A percentile compares a stretch with the other conserved stretches of the same genome.
Evolutionary conservation across 2,113 vertebrate species (phyloP).

Genomic region (Malurus cyaneus): DNA sequence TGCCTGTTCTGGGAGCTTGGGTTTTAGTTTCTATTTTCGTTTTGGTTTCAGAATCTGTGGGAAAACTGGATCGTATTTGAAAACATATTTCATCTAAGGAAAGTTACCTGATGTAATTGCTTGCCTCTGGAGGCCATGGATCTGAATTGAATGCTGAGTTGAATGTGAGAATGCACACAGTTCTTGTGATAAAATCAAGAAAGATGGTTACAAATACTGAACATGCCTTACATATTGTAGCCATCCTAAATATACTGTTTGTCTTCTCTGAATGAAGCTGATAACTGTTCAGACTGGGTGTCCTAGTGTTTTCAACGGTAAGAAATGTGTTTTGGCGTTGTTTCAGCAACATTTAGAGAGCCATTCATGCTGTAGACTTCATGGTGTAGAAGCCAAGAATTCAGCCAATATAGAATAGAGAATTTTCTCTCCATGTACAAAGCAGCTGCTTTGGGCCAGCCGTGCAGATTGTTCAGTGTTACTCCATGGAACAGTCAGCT

Average conservation of each 20-base stretch:
- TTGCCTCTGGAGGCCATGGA: neutral
- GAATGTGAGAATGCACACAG: too few relatives aligned
- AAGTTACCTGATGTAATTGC: neutral
- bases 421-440: neutral
- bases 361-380: neutral
- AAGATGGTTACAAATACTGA: neutral
- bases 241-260: neutral
- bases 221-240: accelerated
- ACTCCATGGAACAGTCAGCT: neutral
- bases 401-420: neutral
- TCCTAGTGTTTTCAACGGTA: neutral
- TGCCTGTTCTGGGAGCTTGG: neutral
- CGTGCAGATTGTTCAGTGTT: neutral
- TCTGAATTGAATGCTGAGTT: neutral
- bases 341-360: neutral
- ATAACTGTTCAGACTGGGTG: neutral
- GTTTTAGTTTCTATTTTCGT: neutral
- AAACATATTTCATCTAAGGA: neutral
- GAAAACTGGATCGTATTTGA: neutral
- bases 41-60: neutral
- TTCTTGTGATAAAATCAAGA: neutral
- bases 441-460: neutral
- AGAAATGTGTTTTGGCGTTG: neutral
- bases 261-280: neutral
- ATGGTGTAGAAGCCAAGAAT: neutral